Conservation (phyloP, 2,888 invertebrate species). For the Chymomyza caudatula region DNA sequence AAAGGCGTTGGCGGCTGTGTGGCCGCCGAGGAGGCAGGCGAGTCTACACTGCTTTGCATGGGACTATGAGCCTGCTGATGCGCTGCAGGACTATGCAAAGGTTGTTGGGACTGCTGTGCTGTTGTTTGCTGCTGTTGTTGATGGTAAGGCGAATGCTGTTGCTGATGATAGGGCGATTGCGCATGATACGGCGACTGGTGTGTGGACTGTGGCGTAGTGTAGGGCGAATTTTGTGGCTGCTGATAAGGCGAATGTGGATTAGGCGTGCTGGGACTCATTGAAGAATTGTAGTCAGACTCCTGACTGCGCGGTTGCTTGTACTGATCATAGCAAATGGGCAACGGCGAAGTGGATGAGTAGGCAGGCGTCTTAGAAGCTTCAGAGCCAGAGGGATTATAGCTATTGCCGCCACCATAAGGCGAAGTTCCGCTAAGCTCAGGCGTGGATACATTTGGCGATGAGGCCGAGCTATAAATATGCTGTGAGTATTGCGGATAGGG, state of each 20-base stretch:
- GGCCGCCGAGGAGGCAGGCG: conserved; percentile 73
- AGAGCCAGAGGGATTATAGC: conserved; percentile 76
- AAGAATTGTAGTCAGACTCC: conserved; percentile 80
- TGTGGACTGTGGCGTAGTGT: conserved; percentile 74
- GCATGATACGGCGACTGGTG: conserved; percentile 77
- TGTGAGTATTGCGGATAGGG: conserved; percentile 81
- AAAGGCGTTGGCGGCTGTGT: conserved; percentile 74
- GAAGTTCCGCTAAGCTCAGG: conserved; percentile 77
- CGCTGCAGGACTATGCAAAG: conserved; percentile 60
- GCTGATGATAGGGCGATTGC: conserved; percentile 75
- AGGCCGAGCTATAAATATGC: conserved; percentile 81
- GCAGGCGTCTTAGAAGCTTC: conserved; percentile 77
- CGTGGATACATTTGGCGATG: conserved; percentile 79
- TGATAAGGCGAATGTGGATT: conserved; percentile 80
- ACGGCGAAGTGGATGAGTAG: conserved; percentile 75
- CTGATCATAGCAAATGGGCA: conserved; percentile 80
- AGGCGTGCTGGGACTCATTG: conserved; percentile 80
- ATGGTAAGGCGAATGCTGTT: conserved; percentile 58
- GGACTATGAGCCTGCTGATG: conserved; percentile 70
- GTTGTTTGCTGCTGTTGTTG: conserved; percentile 39
- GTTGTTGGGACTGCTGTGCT: conserved; percentile 34
- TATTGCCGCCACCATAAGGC: conserved; percentile 75
- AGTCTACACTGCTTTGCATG: conserved; percentile 67
- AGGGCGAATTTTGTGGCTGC: conserved; percentile 79
- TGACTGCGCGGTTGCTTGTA: conserved; percentile 80